phyloP scores from a whole-genome alignment of 1,140 invertebrate species.

The Leptopilina clavipes region DNA sequence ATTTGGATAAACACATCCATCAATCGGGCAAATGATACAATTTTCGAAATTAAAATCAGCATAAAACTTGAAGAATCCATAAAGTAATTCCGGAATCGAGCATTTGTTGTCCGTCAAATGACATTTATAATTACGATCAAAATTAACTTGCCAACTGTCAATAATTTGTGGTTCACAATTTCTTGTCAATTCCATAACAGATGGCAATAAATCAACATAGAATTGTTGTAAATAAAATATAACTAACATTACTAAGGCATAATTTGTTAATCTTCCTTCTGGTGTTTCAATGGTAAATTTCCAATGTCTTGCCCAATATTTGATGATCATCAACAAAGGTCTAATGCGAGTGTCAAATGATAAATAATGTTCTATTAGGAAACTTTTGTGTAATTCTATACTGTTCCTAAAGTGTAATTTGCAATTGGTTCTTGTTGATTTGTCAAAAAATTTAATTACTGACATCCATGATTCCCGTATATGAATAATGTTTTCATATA shows the following conservation, averaged over 20 bases:
- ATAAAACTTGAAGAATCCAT: slow-evolving; percentile 79
- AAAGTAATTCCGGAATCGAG: slow-evolving; percentile 72
- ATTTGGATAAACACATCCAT: slow-evolving; percentile 72
- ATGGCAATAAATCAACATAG: slow-evolving; percentile 69
- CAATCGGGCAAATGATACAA: slow-evolving; percentile 75
- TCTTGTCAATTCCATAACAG: slow-evolving; percentile 68
- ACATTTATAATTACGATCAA: slow-evolving; percentile 55
- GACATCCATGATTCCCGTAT: no score
- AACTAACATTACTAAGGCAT: slow-evolving; percentile 77
- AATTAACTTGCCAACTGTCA: slow-evolving; percentile 76
- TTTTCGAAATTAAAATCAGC: slow-evolving; percentile 73
- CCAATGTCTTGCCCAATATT: slow-evolving; percentile 81
- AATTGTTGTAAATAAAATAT: slow-evolving; percentile 81
- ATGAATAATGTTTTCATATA: no score
- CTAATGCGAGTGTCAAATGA: slow-evolving; percentile 76
- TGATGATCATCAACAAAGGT: slow-evolving; percentile 78
- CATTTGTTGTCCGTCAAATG: slow-evolving; percentile 42
- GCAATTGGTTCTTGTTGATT: slow-evolving; percentile 69
- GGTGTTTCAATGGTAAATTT: slow-evolving; percentile 57
- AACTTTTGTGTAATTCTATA: slow-evolving; percentile 79
- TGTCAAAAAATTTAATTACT: no score
- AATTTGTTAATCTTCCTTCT: slow-evolving; percentile 74
- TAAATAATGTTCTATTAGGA: slow-evolving; percentile 77
- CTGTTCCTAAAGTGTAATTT: slow-evolving; percentile 80
- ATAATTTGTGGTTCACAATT: slow-evolving; percentile 54